Base-by-base conservation (phyloP, 2,888 invertebrate species). In the Hydraecia micacea region DNA sequence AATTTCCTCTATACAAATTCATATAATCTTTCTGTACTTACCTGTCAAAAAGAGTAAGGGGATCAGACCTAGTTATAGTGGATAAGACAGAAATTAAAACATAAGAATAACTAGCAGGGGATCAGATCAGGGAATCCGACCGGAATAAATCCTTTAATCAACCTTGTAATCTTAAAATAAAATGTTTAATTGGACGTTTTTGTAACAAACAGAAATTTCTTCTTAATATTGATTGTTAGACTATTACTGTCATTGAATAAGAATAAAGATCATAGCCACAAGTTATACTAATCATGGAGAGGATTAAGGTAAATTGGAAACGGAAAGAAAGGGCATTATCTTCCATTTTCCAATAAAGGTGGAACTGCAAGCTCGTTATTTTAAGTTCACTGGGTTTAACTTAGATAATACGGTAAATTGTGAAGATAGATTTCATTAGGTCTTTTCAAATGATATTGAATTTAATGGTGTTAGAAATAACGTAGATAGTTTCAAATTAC, bases 271-370 rank as follows among this genome's bases (percentile, higher is more conserved):
- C 60, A 60, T 66, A 60, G 25, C 7, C 49, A 65, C 36, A 58
- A 77, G 65, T 72, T 42, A 73, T 52, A 72, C 74, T 80, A 86
- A 86, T 80, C 74, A 72, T 15, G 39, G 58, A 65, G 62, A 18
- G 58, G 86, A 85, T 85, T 73, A 67, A 77, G 70, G 67, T 74
- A 67, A 85, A 86, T 85, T 75, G 80, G 62, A 83, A 83, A 77
- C 39, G 76, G 66, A 78, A 82, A 83, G 74, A 78, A 86, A 77
- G 15, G 73, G 66, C 55, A 71, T 86, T 78, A 76, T 76, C 77
- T 75, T 72, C 67, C 75, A 76, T 78, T 83, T 83, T 77, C 77
- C 86, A 76, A 81, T 83, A 81, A 83, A 66, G 32, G 60, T 72
- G 74, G 32, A 81, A 55, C 62, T 82, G 72, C 63, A 75, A 73